These are phyloP conservation scores for Dermolepida albohirtum DNA, from an alignment of 2,888 invertebrate species.

Conservation along the genomic window DNA sequence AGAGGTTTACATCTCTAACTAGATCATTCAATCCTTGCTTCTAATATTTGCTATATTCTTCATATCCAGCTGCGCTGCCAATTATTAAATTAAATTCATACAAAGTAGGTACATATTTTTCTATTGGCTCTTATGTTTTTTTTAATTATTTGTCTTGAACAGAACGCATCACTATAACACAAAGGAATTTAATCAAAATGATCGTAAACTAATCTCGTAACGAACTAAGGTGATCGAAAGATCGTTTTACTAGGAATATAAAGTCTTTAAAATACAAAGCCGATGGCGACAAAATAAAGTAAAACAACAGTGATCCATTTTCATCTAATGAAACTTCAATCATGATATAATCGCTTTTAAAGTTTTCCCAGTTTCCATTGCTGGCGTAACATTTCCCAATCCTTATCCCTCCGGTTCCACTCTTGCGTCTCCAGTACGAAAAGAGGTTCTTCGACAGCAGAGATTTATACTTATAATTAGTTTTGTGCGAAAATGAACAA, in stretches of 20 bases:
- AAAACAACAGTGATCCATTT: slow-evolving; percentile 36
- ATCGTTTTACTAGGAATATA: neutral
- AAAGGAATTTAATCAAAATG: too few relatives aligned
- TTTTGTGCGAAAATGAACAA: slow-evolving; percentile 26
- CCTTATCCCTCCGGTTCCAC: slow-evolving; percentile 6
- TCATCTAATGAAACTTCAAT: slow-evolving; percentile 40
- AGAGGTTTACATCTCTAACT: too few relatives aligned
- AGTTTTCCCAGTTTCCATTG: slow-evolving; percentile 31
- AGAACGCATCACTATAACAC: too few relatives aligned
- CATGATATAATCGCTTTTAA: slow-evolving; percentile 35
- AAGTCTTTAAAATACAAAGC: neutral
- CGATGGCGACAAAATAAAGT: slow-evolving; percentile 1
- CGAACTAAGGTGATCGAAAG: too few relatives aligned
- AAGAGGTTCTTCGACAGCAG: slow-evolving; percentile 11
- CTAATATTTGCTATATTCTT: too few relatives aligned
- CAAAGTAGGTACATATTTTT: too few relatives aligned
- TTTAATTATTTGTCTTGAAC: too few relatives aligned
- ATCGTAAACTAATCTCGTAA: too few relatives aligned
- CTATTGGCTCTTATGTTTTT: too few relatives aligned
- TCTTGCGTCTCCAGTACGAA: neutral
- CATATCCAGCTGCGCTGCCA: too few relatives aligned
- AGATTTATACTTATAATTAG: slow-evolving; percentile 39
- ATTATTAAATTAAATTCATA: too few relatives aligned
- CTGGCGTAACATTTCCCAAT: neutral
- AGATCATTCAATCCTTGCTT: too few relatives aligned